These are phyloP conservation scores for Pterophyllum scalare DNA, from an alignment of 2,113 vertebrate genomes.

Conservation along the genomic window DNA sequence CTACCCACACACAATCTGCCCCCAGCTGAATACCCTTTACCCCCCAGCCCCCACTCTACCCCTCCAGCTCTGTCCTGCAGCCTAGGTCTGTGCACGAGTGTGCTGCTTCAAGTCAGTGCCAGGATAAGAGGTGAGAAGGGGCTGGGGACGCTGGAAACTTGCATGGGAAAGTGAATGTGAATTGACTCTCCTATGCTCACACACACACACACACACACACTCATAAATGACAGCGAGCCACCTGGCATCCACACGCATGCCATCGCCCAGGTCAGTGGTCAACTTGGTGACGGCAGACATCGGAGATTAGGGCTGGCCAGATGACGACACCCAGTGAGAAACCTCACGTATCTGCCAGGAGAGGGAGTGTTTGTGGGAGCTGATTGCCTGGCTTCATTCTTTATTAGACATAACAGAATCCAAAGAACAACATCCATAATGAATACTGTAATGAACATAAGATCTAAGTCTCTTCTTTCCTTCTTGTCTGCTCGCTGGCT, in stretches of 20 bases:
- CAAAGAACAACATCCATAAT: constrained; percentile 31
- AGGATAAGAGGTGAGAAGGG: constrained; percentile 40
- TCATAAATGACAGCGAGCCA: constrained; percentile 49
- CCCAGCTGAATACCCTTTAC: constrained; percentile 21
- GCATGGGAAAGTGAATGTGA: constrained; percentile 47
- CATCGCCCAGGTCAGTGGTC: constrained; percentile 58
- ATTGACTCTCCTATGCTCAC: constrained; percentile 20
- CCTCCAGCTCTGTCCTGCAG: constrained; percentile 21
- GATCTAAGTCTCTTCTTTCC: constrained; percentile 12
- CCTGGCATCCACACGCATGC: constrained; percentile 49
- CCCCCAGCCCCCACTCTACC: constrained; percentile 25
- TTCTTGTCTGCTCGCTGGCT: constrained; percentile 39
- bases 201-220: constrained; percentile 22
- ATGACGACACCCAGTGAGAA: constrained; percentile 54
- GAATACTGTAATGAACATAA: constrained; percentile 8
- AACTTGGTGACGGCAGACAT: constrained; percentile 50
- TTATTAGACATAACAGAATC: constrained; percentile 32
- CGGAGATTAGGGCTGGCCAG: constrained; percentile 15
- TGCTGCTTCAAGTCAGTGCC: constrained; percentile 56
- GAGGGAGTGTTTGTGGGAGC: constrained; percentile 24
- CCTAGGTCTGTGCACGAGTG: constrained; percentile 41
- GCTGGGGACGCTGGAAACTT: constrained; percentile 50
- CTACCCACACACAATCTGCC: constrained; percentile 48
- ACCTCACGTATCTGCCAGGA: constrained; percentile 46
- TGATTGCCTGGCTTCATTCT: constrained; percentile 44